phyloP scores from a whole-genome alignment of 2,113 vertebrate species.

The Oreochromis tanganicae region DNA sequence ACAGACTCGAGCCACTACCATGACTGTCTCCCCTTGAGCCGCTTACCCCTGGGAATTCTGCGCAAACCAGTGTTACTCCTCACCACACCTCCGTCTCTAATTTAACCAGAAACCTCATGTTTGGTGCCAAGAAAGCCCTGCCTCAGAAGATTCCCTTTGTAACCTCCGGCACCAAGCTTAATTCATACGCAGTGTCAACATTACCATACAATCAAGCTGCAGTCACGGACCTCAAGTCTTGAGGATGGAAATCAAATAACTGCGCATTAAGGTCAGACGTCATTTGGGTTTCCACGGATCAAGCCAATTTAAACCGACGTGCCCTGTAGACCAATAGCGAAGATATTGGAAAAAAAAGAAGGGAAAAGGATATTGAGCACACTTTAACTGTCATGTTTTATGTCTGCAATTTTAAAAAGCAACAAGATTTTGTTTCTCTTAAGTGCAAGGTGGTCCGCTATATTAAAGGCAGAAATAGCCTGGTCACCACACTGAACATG shows the following conservation, averaged over 20 bases:
- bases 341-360: not conserved
- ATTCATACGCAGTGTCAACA: not conserved
- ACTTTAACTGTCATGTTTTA: not conserved
- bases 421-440: not conserved
- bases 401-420: not conserved
- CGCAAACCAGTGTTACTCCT: slow-evolving; percentile 10
- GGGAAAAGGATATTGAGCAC: not conserved
- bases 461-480: not conserved
- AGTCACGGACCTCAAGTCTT: slow-evolving; percentile 20
- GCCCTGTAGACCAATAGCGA: not conserved
- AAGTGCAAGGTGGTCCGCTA: not conserved
- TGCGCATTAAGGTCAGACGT: slow-evolving; percentile 32
- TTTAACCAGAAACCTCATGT: slow-evolving; percentile 44
- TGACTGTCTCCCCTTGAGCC: not conserved
- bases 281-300: slow-evolving; percentile 31
- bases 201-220: slow-evolving; percentile 37
- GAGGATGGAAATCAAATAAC: slow-evolving; percentile 43
- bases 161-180: not conserved
- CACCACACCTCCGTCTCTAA: slow-evolving; percentile 49
- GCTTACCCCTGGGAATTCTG: slow-evolving; percentile 21
- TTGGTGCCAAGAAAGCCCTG: not conserved
- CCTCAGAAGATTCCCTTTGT: slow-evolving; percentile 14
- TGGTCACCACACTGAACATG: not conserved
- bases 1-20: not conserved
- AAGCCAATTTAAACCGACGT: slow-evolving; percentile 22